Percentiles rank a stretch among this genome's conserved stretches.
Evolutionary conservation across 1,140 invertebrate genomes (phyloP).

Genomic region (Tetramorium parvispinum): DNA sequence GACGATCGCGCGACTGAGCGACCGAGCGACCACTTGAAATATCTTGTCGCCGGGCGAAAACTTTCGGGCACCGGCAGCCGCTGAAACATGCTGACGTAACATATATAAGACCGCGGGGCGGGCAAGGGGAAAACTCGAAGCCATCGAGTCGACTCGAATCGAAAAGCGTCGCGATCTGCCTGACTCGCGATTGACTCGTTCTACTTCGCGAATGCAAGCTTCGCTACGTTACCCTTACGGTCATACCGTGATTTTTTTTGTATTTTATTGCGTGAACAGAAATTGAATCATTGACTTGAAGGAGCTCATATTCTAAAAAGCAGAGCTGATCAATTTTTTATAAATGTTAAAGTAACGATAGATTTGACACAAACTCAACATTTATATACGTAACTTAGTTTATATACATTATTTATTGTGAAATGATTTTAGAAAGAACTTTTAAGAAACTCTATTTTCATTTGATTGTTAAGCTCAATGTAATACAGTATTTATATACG

Average conservation of each 20-base stretch:
- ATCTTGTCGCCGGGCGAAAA: conserved; percentile 83
- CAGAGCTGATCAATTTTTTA: neutral
- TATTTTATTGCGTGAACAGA: neutral
- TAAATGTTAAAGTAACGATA: neutral
- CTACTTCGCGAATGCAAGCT: conserved; percentile 30
- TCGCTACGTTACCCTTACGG: neutral
- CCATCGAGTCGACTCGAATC: conserved; percentile 52
- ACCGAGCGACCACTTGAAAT: conserved; percentile 83
- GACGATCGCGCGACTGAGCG: conserved; percentile 79
- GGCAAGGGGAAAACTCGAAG: conserved; percentile 49
- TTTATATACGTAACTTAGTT: neutral
- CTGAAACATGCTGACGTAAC: conserved; percentile 85
- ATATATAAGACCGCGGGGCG: conserved; percentile 76
- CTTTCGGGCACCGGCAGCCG: conserved; percentile 80
- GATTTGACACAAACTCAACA: neutral
- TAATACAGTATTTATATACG: conserved; percentile 1
- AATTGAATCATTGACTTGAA: neutral
- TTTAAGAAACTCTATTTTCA: neutral
- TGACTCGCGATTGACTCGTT: conserved; percentile 59
- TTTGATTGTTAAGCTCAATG: neutral
- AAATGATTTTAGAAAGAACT: neutral
- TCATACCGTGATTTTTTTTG: neutral
- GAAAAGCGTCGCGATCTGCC: conserved; percentile 59
- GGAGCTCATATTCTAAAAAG: neutral
- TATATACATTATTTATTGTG: neutral